Conservation (phyloP, 2,888 invertebrate species). For the Eilema sororculum region DNA sequence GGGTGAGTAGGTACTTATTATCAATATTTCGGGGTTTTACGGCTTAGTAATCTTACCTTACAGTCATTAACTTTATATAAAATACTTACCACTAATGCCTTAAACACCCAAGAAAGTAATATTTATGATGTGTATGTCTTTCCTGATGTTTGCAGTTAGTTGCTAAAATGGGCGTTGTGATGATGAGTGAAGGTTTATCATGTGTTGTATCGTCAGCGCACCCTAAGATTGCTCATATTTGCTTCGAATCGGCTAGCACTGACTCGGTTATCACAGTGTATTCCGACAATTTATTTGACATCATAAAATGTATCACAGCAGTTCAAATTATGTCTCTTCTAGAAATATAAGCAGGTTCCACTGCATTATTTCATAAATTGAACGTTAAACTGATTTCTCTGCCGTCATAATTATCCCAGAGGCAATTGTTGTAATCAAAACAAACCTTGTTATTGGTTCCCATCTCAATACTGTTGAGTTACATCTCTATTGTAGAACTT, state of each 20-base stretch:
- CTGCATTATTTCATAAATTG: neutral
- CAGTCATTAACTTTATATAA: slow-evolving; percentile 20
- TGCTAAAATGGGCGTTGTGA: slow-evolving; percentile 78
- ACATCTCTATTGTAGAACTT: neutral
- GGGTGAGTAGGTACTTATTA: slow-evolving; percentile 77
- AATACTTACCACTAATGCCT: slow-evolving; percentile 19
- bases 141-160: slow-evolving; percentile 35
- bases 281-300: slow-evolving; percentile 13
- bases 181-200: slow-evolving; percentile 71
- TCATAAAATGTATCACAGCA: neutral
- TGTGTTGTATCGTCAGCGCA: slow-evolving; percentile 66
- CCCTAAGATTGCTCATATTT: slow-evolving; percentile 51
- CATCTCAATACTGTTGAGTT: neutral
- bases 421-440: neutral
- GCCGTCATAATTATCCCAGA: neutral
- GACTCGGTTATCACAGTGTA: slow-evolving; percentile 28
- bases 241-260: slow-evolving; percentile 38
- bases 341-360: neutral
- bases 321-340: neutral
- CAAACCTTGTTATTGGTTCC: neutral
- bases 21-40: slow-evolving; percentile 67
- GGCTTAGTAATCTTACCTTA: slow-evolving; percentile 46
- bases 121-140: slow-evolving; percentile 17
- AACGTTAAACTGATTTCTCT: neutral
- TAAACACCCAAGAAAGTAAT: slow-evolving; percentile 11